phyloP scores from a whole-genome alignment of 2,888 invertebrate species.

The Cerastoderma edule region DNA sequence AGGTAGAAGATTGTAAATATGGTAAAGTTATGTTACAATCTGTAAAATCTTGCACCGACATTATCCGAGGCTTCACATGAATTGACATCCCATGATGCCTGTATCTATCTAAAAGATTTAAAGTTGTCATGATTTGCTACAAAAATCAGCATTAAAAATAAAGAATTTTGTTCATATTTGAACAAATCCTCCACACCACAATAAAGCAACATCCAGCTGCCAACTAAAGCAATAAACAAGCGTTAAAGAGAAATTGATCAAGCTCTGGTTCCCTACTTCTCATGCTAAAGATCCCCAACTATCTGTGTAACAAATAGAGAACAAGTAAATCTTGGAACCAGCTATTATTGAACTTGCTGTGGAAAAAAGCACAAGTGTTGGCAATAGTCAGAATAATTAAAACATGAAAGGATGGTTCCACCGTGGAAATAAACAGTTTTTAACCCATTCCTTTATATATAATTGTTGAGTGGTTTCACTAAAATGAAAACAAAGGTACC shows the following conservation, averaged over 20 bases:
- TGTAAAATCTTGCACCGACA: not conserved
- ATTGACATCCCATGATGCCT: constrained; percentile 9
- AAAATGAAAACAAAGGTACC: no score
- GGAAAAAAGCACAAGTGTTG: not conserved
- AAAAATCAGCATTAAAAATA: no score
- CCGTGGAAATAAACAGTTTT: no score
- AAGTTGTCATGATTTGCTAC: no score
- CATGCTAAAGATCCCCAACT: not conserved
- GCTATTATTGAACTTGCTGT: constrained; percentile 5
- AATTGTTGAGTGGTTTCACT: no score
- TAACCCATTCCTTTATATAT: no score
- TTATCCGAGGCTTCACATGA: not conserved
- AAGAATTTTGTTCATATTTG: no score
- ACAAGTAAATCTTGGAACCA: not conserved
- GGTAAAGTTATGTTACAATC: not conserved
- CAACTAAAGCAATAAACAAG: no score
- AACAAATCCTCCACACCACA: no score
- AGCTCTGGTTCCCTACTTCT: not conserved
- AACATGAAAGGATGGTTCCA: no score
- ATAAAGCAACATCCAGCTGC: no score
- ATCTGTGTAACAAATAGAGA: not conserved
- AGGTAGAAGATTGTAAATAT: not conserved
- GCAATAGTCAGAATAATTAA: no score
- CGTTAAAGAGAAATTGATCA: not conserved
- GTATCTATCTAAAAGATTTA: constrained; percentile 2